These are phyloP conservation scores for Chrysemys picta DNA, from an alignment of 2,113 vertebrate species.

Conservation along the genomic window DNA sequence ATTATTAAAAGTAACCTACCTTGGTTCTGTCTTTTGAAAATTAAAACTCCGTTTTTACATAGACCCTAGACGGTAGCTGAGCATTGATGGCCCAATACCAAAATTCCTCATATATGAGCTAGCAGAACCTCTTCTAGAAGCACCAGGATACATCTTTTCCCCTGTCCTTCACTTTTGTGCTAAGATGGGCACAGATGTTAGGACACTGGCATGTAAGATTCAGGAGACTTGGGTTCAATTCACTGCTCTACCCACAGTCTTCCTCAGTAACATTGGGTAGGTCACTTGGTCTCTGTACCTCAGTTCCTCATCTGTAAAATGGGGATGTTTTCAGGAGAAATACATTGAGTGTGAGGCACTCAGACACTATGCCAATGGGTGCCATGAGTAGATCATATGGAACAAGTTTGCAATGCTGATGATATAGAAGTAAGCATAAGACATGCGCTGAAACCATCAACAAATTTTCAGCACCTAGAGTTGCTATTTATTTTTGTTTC, in stretches of 20 bases:
- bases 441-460: neutral
- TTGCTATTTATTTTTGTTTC: conserved; percentile 24
- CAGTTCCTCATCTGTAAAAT: neutral
- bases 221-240: neutral
- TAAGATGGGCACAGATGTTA: neutral
- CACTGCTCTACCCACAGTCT: neutral
- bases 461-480: neutral
- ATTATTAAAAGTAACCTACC: neutral
- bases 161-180: neutral
- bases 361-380: neutral
- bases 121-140: neutral
- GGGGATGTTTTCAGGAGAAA: neutral
- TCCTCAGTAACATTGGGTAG: neutral
- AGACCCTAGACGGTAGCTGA: neutral
- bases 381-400: neutral
- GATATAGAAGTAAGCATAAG: neutral
- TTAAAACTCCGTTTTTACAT: neutral
- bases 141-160: neutral
- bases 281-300: neutral
- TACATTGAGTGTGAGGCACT: neutral
- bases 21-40: neutral
- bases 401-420: neutral
- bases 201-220: neutral
- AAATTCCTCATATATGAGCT: neutral
- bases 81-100: neutral